Evolutionary conservation across 2,888 invertebrate species (phyloP).

Genomic region (Drosophila meridiana): DNA sequence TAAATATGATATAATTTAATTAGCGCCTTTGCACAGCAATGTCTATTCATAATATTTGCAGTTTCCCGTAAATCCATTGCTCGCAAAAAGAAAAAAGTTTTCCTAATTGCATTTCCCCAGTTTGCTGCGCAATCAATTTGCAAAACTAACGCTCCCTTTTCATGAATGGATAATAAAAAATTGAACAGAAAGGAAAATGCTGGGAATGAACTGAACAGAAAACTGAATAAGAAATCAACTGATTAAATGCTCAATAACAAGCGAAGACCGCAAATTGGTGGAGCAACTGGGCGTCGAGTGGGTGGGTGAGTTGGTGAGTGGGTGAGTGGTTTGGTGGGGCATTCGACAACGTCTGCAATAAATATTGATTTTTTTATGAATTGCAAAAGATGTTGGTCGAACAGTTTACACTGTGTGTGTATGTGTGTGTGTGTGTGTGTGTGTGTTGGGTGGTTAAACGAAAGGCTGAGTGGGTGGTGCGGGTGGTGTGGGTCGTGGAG

Average conservation of each 20-base stretch:
- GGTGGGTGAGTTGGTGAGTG: neutral
- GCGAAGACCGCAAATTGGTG: constrained; percentile 65
- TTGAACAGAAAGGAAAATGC: constrained; percentile 14
- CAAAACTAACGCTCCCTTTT: constrained; percentile 10
- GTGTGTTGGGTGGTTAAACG: constrained; percentile 1
- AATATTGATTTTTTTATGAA: constrained; percentile 80
- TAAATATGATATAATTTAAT: constrained; percentile 27
- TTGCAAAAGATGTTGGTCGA: constrained; percentile 61
- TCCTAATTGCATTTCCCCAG: constrained; percentile 65
- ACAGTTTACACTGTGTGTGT: constrained; percentile 10
- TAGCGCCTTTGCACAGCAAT: constrained; percentile 15
- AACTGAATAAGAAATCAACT: constrained; percentile 75
- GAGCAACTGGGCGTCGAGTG: constrained; percentile 1
- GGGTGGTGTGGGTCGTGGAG: neutral
- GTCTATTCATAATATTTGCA: constrained; percentile 16
- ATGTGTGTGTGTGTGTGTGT: constrained; percentile 8
- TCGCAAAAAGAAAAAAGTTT: constrained; percentile 25
- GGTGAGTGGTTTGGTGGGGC: neutral
- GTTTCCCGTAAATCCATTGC: constrained; percentile 4
- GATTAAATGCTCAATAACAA: constrained; percentile 77
- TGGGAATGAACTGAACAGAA: constrained; percentile 20
- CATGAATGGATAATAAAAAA: constrained; percentile 9
- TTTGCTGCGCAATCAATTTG: constrained; percentile 44
- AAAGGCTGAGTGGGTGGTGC: neutral
- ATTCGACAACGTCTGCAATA: constrained; percentile 56